Conservation (phyloP, 92 coral and sea anemone species). For the Zoanthus solanderi region DNA sequence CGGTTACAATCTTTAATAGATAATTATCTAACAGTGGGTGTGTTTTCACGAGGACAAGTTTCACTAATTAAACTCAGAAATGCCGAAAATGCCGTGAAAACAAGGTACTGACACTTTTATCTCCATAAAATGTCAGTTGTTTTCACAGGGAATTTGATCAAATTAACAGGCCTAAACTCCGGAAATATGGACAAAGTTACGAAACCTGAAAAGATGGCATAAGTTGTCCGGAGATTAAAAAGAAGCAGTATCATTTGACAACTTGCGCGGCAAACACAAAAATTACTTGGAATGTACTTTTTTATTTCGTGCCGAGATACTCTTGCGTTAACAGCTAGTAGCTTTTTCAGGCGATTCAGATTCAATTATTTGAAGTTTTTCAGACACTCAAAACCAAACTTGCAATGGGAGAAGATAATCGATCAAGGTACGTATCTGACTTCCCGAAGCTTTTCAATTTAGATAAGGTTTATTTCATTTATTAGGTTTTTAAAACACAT, state of each 20-base stretch:
- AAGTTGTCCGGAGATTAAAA: slow-evolving; percentile 35
- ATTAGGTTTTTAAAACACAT: slow-evolving; percentile 1
- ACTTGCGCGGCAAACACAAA: slow-evolving; percentile 1
- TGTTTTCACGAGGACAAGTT: slow-evolving; percentile 25
- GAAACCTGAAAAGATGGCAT: slow-evolving; percentile 41
- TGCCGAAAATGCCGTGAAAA: slow-evolving; percentile 20
- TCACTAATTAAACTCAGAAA: slow-evolving; percentile 16
- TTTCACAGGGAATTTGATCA: slow-evolving; percentile 26
- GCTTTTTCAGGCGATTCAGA: slow-evolving; percentile 25
- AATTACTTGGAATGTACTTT: slow-evolving; percentile 21
- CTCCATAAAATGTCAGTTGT: slow-evolving; percentile 30
- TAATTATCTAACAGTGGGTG: neutral
- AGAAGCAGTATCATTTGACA: slow-evolving; percentile 28
- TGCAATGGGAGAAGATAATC: slow-evolving; percentile 31
- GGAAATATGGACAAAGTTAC: slow-evolving; percentile 32
- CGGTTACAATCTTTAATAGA: too few relatives aligned
- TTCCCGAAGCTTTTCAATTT: slow-evolving; percentile 27
- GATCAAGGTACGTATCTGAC: slow-evolving; percentile 33
- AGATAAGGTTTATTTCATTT: slow-evolving; percentile 9
- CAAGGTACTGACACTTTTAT: slow-evolving; percentile 29
- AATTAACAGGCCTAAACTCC: slow-evolving; percentile 29
- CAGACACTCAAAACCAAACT: slow-evolving; percentile 24
- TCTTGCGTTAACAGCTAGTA: slow-evolving; percentile 23
- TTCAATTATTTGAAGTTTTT: slow-evolving; percentile 22
- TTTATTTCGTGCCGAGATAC: slow-evolving; percentile 25